A percentile compares a stretch with the other conserved stretches of the same genome.
Evolutionary conservation across 2,113 vertebrate genomes (phyloP).

Genomic region (Prionailurus viverrinus): DNA sequence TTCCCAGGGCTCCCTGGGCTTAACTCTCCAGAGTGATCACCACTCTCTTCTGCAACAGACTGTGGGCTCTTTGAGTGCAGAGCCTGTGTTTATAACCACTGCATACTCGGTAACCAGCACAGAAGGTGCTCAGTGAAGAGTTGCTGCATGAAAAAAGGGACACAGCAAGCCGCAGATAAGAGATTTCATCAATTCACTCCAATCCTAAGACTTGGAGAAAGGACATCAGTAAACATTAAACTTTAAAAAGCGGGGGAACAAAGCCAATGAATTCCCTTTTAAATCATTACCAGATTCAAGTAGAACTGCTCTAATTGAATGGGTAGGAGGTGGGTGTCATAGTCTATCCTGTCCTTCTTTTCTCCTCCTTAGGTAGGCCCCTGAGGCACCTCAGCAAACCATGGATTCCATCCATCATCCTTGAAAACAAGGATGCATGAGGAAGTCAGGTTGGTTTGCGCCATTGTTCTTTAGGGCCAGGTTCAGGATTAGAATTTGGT

Average conservation of each 20-base stretch:
- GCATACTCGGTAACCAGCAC: neutral
- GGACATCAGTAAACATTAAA: neutral
- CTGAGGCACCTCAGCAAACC: neutral
- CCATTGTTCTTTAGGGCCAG: neutral
- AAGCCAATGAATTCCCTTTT: neutral
- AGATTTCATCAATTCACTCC: neutral
- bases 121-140: neutral
- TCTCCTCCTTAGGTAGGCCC: neutral
- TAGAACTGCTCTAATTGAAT: neutral
- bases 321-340: neutral
- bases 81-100: neutral
- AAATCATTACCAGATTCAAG: neutral
- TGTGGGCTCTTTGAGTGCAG: neutral
- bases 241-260: neutral
- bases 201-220: slow-evolving; percentile 1
- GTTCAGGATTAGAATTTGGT: neutral
- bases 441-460: neutral
- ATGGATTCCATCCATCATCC: neutral
- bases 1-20: neutral
- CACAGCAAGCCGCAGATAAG: neutral
- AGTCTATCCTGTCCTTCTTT: neutral
- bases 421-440: neutral
- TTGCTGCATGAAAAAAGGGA: neutral
- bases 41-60: neutral
- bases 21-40: neutral